These are phyloP conservation scores for Gobius niger DNA, from an alignment of 2,113 vertebrate genomes.

Conservation along the genomic window DNA sequence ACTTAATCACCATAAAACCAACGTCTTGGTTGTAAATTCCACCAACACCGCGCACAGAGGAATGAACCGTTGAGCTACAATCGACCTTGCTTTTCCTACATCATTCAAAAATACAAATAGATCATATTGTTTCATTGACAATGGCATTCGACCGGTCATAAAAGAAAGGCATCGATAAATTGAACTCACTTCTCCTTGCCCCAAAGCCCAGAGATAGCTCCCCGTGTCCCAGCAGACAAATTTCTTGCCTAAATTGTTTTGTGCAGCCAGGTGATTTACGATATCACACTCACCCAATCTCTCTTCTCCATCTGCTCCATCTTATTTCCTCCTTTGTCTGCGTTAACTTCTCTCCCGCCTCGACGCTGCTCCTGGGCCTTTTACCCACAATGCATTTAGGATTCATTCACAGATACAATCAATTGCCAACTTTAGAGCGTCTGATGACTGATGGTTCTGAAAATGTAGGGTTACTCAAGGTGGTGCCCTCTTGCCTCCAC, in stretches of 20 bases:
- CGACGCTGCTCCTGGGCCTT: slow-evolving; percentile 28
- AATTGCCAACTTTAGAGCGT: slow-evolving; percentile 41
- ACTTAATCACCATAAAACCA: not conserved
- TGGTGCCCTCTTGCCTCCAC: slow-evolving; percentile 8
- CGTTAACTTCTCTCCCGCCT: slow-evolving; percentile 37
- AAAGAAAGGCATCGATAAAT: slow-evolving; percentile 13
- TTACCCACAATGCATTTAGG: slow-evolving; percentile 54
- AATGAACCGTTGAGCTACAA: slow-evolving; percentile 23
- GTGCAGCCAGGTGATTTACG: slow-evolving; percentile 43
- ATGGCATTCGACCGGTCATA: not conserved
- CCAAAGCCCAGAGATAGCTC: not conserved
- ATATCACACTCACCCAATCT: slow-evolving; percentile 27
- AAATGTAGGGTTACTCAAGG: slow-evolving; percentile 13
- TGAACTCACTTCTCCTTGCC: not conserved
- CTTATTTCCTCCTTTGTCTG: slow-evolving; percentile 19
- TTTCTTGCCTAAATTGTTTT: slow-evolving; percentile 25
- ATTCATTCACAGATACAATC: slow-evolving; percentile 54
- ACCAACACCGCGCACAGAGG: slow-evolving; percentile 20
- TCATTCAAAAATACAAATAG: slow-evolving; percentile 12
- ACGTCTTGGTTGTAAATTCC: slow-evolving; percentile 53
- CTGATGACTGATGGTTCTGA: slow-evolving; percentile 47
- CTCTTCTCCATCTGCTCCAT: slow-evolving; percentile 37
- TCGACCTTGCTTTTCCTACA: slow-evolving; percentile 19
- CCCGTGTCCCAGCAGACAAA: slow-evolving; percentile 31
- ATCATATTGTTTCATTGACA: not conserved